Evolutionary conservation across 2,797 vertebrate species (phyloP), one percentile per base, ranked within the genome.

Genomic region (Euthynnus affinis): DNA sequence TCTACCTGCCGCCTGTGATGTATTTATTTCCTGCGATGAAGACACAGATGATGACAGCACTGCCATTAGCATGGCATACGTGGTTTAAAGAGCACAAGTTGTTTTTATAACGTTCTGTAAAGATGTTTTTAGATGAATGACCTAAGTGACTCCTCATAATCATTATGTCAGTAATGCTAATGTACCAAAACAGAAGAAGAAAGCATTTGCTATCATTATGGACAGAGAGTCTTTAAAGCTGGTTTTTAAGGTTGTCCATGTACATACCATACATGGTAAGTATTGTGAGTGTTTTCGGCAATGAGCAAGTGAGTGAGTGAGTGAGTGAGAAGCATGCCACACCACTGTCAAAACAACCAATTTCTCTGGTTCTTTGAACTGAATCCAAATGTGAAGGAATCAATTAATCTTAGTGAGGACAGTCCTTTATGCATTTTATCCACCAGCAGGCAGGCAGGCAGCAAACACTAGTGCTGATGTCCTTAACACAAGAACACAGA

Each of bases 351-450:
- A 92, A 92, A 93, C 87, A 91, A 90, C 78, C 87, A 82, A 89
- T 92, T 89, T 91, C 86, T 90, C 74, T 82, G 85, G 77, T 83
- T 84, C 85, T 93, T 74, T 89, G 89, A 92, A 89, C 88, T 89
- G 85, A 91, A 92, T 91, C 87, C 84, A 88, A 86, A 91, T 90
- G 81, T 89, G 78, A 89, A 89, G 82, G 74, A 90, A 91, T 91
- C 87, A 93, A 89, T 92, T 90, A 87, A 89, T 91, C 88, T 92
- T 81, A 81, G 83, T 75, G 88, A 80, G 82, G 80, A 86, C 79
- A 82, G 83, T 84, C 79, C 53, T 82, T 86, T 86, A 84, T 89
- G 88, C 82, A 70, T 86, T 87, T 82, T 83, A 83, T 87, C 78
- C 80, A 88, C 62, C 70, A 86, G 70, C 86, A 79, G 74, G 85